These are phyloP conservation scores for Protomyctophum bolini DNA, from an alignment of 2,113 vertebrate species.

Conservation along the genomic window DNA sequence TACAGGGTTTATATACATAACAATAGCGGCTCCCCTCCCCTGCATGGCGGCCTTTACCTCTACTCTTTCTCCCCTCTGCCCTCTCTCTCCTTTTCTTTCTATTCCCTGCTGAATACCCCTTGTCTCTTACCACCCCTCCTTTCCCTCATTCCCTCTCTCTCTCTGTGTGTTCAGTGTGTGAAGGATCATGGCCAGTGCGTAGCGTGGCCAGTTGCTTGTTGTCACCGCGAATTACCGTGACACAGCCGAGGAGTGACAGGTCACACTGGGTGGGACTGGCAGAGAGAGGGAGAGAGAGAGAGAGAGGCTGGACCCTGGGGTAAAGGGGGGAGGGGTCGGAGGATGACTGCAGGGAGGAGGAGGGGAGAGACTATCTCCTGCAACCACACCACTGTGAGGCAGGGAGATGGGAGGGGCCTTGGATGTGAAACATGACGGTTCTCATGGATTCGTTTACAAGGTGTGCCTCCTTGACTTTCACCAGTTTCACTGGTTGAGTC, in stretches of 20 bases:
- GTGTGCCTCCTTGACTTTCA: constrained; percentile 69
- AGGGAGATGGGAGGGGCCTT: constrained; percentile 43
- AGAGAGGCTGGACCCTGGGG: neutral
- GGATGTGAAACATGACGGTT: constrained; percentile 59
- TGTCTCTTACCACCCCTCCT: neutral
- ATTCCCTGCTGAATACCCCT: constrained; percentile 17
- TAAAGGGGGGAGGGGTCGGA: neutral
- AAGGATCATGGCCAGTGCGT: constrained; percentile 55
- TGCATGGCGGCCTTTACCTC: no score
- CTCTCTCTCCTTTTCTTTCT: constrained; percentile 3
- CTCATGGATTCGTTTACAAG: constrained; percentile 66
- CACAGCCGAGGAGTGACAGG: constrained; percentile 65
- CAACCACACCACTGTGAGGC: constrained; percentile 11
- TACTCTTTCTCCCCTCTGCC: neutral
- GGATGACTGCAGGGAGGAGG: constrained; percentile 1
- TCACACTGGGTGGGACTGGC: constrained; percentile 55
- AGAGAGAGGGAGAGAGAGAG: neutral
- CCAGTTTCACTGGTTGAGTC: constrained; percentile 40
- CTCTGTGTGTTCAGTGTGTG: constrained; percentile 20
- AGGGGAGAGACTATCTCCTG: constrained; percentile 13
- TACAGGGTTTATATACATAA: no score
- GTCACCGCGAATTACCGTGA: constrained; percentile 77
- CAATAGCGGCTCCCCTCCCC: no score
- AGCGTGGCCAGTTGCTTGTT: constrained; percentile 71
- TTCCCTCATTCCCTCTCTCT: neutral